Evolutionary conservation across 2,888 invertebrate species (phyloP).

Genomic region (Smittia aterrima): DNA sequence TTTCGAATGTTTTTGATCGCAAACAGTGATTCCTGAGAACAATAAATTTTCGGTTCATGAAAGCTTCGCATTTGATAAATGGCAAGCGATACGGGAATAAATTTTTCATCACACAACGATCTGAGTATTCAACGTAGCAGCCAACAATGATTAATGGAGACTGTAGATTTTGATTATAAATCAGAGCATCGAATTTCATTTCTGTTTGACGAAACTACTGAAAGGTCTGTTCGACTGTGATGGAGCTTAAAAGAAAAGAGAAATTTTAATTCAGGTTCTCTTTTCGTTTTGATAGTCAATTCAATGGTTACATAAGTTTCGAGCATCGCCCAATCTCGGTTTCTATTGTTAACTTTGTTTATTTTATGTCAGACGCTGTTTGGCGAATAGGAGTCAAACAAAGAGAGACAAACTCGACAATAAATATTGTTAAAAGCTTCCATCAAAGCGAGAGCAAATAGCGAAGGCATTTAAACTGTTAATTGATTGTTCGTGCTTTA

Average conservation of each 20-base stretch:
- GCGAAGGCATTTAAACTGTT: neutral
- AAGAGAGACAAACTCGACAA: neutral
- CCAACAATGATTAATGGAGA: slow-evolving; percentile 5
- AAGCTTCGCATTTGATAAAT: neutral
- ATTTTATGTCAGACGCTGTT: neutral
- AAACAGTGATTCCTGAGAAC: neutral
- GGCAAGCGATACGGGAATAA: neutral
- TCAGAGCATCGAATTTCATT: neutral
- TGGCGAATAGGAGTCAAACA: neutral
- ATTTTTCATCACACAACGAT: neutral
- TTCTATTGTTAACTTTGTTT: too few relatives aligned
- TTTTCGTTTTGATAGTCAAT: too few relatives aligned
- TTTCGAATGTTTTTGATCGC: neutral
- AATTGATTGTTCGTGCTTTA: slow-evolving; percentile 7
- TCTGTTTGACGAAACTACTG: neutral
- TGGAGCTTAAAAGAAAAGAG: too few relatives aligned
- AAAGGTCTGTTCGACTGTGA: neutral
- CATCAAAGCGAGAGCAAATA: neutral
- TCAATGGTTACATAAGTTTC: too few relatives aligned
- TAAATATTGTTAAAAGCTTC: neutral
- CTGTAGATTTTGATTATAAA: slow-evolving; percentile 4
- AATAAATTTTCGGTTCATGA: slow-evolving; percentile 4
- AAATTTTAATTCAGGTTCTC: too few relatives aligned
- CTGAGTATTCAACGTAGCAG: neutral
- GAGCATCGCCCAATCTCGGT: too few relatives aligned